Percentiles rank a stretch among this genome's conserved stretches.
phyloP scores from a whole-genome alignment of 2,797 vertebrate genomes.

The Scleropages formosus region DNA sequence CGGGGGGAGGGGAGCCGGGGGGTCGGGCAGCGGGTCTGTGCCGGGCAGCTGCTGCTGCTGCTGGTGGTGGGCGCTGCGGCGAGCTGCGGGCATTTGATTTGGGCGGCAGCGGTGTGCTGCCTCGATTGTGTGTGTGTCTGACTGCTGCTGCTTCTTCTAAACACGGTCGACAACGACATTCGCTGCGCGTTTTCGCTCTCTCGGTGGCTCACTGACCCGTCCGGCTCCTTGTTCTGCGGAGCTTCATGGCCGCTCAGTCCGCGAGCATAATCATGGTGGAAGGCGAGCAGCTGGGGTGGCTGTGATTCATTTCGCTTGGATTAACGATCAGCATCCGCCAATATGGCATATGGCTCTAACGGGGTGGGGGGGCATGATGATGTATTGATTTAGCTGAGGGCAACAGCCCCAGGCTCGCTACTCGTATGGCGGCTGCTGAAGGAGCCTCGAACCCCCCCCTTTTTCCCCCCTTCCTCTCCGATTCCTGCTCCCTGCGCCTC shows the following conservation, averaged over 20 bases:
- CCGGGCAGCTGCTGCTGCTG: conserved; percentile 21
- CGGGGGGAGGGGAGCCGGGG: background rate
- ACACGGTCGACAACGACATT: background rate
- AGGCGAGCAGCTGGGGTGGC: too few species aligned
- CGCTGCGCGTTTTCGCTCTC: conserved; percentile 3
- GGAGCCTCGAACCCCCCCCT: background rate
- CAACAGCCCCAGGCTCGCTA: too few species aligned
- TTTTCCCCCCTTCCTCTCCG: background rate
- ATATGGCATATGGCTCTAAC: too few species aligned
- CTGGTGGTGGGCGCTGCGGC: conserved; percentile 38
- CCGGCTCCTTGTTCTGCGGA: conserved; percentile 8
- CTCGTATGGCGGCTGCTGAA: too few species aligned
- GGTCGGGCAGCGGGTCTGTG: too few species aligned
- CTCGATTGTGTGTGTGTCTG: too few species aligned
- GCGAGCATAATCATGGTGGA: too few species aligned
- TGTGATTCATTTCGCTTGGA: too few species aligned
- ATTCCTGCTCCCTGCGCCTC: background rate
- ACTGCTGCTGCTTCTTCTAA: background rate
- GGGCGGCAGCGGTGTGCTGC: conserved; percentile 30
- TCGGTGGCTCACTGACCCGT: background rate
- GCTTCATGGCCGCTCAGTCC: too few species aligned
- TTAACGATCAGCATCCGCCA: too few species aligned
- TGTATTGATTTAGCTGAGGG: too few species aligned
- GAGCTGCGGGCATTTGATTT: conserved; percentile 17
- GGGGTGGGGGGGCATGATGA: too few species aligned